Conservation (phyloP, 1,140 invertebrate species). For the Aphidius ervi region DNA sequence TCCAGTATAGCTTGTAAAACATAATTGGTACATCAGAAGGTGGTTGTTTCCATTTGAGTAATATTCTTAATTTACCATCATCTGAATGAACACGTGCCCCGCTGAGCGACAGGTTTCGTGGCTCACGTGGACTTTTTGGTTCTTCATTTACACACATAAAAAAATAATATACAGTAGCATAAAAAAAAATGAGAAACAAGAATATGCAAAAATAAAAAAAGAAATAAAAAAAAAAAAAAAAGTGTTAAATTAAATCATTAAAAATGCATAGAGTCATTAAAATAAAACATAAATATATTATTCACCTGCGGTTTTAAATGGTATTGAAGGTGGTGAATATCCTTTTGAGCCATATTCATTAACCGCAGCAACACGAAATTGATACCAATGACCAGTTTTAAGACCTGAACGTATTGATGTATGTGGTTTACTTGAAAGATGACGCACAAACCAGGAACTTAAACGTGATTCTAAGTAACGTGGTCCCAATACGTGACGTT, state of each 20-base stretch:
- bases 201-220: conserved; percentile 7
- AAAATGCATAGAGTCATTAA: background rate
- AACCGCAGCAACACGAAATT: conserved; percentile 70
- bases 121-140: conserved; percentile 61
- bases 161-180: background rate
- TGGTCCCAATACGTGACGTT: conserved; percentile 56
- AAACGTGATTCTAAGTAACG: conserved; percentile 52
- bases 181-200: conserved; percentile 6
- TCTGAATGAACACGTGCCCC: conserved; percentile 42
- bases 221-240: conserved; percentile 14
- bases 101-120: conserved; percentile 60
- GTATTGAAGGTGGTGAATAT: conserved; percentile 61
- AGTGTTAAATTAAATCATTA: conserved; percentile 7
- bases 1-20: conserved; percentile 62
- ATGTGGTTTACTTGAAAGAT: conserved; percentile 49
- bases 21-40: conserved; percentile 61
- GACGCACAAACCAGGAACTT: conserved; percentile 53
- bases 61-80: conserved; percentile 55
- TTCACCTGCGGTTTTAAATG: conserved; percentile 58
- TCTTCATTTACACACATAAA: conserved; percentile 43
- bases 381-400: conserved; percentile 71
- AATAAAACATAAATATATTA: conserved; percentile 16
- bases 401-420: conserved; percentile 57
- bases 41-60: conserved; percentile 62
- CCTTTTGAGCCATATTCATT: conserved; percentile 66